Evolutionary conservation across 2,888 invertebrate genomes (phyloP), one percentile per base, ranked within the genome.

Genomic region (Dolichopus griseipennis): DNA sequence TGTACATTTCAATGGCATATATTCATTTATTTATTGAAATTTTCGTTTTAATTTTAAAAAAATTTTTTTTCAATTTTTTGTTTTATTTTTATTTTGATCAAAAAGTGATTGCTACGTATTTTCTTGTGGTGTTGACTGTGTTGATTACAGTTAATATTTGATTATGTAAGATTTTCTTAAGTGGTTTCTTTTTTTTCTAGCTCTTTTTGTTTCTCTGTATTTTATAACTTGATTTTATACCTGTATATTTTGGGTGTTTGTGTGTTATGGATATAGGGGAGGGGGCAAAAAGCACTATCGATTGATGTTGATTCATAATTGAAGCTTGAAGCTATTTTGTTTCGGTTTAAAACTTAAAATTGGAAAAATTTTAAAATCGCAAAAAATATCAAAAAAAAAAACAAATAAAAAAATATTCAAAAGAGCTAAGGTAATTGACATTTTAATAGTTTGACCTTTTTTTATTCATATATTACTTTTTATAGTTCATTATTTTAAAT

Each of bases 401-500:
- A 37, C 37, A 37, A 37, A 37, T 1, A 37, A 37, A 37, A 4
- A 37, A 37, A 37, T 1, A 37, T 7, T 41, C 52, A 52, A 52
- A 15, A 52, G 18, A 52, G 15, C 18, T n/a, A 15, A 18, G 52
- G 52, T 52, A 52, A 52, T 52, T 52, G 52, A 52, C 52, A 52
- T 52, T 52, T 52, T 52, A 52, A 52, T 52, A 52, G 52, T 52
- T 52, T 52, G 52, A 52, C 52, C 52, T 52, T 52, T 52, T 52
- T 18, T 9, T 52, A 52, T 52, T 52, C 52, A 18, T 52, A 6
- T 52, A 52, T 52, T 12, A 52, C 52, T 18, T 18, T 12, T 52
- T 52, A 18, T 52, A 37, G 37, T 37, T 8, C 37, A 37, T 10
- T 52, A 52, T 15, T 12, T n/a, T 52, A 52, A 52, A n/a, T 52